These are phyloP conservation scores for Lasius platythorax DNA, from an alignment of 2,888 invertebrate genomes.

Conservation along the genomic window DNA sequence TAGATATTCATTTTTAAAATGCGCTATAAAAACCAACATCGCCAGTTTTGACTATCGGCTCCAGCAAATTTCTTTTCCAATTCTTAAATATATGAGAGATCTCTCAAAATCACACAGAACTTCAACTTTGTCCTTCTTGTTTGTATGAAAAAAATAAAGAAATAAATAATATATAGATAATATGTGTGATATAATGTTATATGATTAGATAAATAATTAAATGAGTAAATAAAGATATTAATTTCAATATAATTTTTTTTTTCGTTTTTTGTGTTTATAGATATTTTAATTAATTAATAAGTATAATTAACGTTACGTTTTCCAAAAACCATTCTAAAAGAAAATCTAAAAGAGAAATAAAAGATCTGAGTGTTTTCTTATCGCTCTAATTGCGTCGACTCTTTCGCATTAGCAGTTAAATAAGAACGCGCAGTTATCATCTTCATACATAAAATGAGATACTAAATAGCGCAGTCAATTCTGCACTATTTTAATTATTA, in stretches of 20 bases:
- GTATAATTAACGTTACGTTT: not conserved
- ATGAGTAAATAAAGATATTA: constrained; percentile 11
- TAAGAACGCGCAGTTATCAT: not conserved
- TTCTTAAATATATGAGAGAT: not conserved
- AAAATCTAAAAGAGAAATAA: not conserved
- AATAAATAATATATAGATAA: constrained; percentile 5
- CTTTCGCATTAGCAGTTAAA: not conserved
- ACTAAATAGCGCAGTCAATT: not conserved
- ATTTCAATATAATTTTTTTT: not conserved
- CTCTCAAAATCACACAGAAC: not conserved
- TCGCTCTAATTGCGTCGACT: not conserved
- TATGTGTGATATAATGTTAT: not conserved
- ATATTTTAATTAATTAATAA: not conserved
- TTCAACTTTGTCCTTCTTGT: not conserved
- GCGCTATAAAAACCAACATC: not conserved
- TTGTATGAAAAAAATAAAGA: not conserved
- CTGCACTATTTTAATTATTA: constrained; percentile 15
- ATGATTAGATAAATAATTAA: not conserved
- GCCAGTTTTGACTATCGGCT: not conserved
- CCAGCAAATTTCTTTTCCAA: not conserved
- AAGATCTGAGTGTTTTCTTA: not conserved
- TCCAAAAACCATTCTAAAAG: not conserved
- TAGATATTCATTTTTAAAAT: not conserved
- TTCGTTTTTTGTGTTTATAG: not conserved
- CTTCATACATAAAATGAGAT: not conserved